Percentiles rank a stretch among this genome's conserved stretches.
phyloP scores from a whole-genome alignment of 1,140 invertebrate species.

The Sitodiplosis mosellana region DNA sequence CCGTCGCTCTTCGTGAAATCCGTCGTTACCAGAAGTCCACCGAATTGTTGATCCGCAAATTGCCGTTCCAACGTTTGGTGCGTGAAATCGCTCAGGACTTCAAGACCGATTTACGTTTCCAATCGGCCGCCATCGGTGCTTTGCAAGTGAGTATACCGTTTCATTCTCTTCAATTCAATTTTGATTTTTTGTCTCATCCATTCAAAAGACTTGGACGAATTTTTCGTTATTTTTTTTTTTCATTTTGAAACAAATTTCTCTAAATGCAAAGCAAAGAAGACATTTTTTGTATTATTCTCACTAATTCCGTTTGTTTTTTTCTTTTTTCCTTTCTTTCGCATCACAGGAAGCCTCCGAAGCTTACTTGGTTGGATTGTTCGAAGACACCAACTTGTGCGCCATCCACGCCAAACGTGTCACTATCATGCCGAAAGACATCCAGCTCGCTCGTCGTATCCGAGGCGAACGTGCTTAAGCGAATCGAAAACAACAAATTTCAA shows the following conservation, averaged over 20 bases:
- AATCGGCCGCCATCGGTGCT: conserved; percentile 44
- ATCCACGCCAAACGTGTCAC: conserved; percentile 89
- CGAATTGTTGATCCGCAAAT: conserved; percentile 67
- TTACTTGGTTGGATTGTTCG: conserved; percentile 78
- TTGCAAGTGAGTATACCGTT: background rate
- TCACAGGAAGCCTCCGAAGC: conserved; percentile 79
- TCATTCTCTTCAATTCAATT: too few relatives aligned
- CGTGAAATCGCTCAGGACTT: conserved; percentile 75
- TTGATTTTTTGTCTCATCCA: background rate
- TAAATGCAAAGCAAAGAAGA: background rate
- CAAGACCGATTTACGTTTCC: conserved; percentile 63
- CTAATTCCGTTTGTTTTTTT: background rate
- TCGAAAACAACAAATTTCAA: too few relatives aligned
- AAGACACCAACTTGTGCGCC: conserved; percentile 86
- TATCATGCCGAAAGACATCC: conserved; percentile 94
- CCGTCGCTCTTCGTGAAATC: conserved; percentile 62
- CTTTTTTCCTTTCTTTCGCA: conserved; percentile 24
- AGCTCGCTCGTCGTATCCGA: conserved; percentile 69
- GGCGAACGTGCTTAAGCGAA: conserved; percentile 23
- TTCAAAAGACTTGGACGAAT: background rate
- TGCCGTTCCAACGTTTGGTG: too few relatives aligned
- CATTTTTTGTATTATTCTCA: background rate
- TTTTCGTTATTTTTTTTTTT: background rate
- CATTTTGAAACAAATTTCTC: background rate
- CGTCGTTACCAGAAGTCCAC: conserved; percentile 60